Conservation (phyloP, 2,113 vertebrate genomes). For the Heterocephalus glaber region DNA sequence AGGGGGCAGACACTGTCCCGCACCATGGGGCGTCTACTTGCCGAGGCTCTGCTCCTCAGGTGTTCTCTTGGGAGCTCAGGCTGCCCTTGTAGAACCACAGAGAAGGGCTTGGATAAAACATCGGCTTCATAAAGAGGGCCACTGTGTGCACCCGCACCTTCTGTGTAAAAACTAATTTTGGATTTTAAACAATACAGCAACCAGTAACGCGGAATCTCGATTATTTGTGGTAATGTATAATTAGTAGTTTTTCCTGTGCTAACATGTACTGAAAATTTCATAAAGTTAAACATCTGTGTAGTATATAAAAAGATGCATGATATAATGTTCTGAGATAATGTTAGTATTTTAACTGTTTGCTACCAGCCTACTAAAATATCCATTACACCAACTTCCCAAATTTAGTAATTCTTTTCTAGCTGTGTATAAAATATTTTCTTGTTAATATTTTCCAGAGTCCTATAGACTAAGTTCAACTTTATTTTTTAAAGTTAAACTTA, state of each 20-base stretch:
- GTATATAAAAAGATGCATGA: constrained; percentile 39
- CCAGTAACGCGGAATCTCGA: constrained; percentile 41
- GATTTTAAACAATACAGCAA: constrained; percentile 70
- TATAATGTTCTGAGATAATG: constrained; percentile 33
- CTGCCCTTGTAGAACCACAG: constrained; percentile 61
- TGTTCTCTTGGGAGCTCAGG: constrained; percentile 62
- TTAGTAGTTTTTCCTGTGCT: background rate
- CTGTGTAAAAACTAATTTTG: constrained; percentile 61
- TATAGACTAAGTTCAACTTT: background rate
- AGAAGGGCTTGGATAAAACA: constrained; percentile 65
- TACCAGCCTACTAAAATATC: background rate
- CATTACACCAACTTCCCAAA: background rate
- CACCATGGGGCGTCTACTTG: constrained; percentile 32
- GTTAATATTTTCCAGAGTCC: constrained; percentile 20
- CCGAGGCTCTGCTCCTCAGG: constrained; percentile 46
- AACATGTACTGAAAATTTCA: constrained; percentile 48
- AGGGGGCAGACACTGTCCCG: constrained; percentile 3
- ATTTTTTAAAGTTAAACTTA: background rate
- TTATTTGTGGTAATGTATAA: constrained; percentile 53
- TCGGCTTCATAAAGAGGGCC: constrained; percentile 48
- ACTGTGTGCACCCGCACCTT: constrained; percentile 40
- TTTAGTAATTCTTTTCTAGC: constrained; percentile 38
- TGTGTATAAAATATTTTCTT: constrained; percentile 3
- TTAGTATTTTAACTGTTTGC: constrained; percentile 13
- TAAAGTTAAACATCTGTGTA: constrained; percentile 60